Conservation (phyloP, 2,888 invertebrate species). For the Chymomyza fuscimana region DNA sequence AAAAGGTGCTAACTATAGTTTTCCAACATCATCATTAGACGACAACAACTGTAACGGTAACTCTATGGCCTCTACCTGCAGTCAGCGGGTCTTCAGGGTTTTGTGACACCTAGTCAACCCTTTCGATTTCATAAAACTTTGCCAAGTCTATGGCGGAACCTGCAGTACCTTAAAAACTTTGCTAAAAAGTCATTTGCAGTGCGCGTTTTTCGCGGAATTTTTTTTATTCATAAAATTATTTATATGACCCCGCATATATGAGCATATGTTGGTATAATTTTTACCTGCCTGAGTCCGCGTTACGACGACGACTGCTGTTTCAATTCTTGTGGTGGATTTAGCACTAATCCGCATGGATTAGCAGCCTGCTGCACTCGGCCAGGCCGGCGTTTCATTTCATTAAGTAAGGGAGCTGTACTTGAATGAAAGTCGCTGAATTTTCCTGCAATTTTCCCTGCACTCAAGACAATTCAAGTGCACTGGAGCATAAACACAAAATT, state of each 20-base stretch:
- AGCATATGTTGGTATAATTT: conserved; percentile 4
- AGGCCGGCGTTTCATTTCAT: conserved; percentile 57
- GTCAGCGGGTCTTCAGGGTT: conserved; percentile 9
- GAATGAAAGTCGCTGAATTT: conserved; percentile 50
- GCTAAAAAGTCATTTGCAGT: conserved; percentile 64
- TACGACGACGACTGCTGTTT: conserved; percentile 49
- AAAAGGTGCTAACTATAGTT: conserved; percentile 72
- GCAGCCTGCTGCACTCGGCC: conserved; percentile 26
- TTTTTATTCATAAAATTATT: conserved; percentile 35
- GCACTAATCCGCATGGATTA: conserved; percentile 60
- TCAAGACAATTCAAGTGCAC: background rate
- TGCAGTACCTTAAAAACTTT: conserved; percentile 38
- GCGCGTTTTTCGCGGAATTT: conserved; percentile 38
- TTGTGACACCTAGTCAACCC: conserved; percentile 26
- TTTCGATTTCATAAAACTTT: conserved; percentile 38
- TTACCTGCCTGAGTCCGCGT: conserved; percentile 26
- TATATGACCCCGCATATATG: conserved; percentile 41
- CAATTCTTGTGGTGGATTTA: conserved; percentile 71
- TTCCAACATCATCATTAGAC: conserved; percentile 60
- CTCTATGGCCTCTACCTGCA: conserved; percentile 17
- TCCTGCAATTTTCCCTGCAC: conserved; percentile 23
- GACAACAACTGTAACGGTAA: conserved; percentile 24
- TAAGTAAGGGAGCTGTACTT: conserved; percentile 56
- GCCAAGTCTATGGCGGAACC: conserved; percentile 19
- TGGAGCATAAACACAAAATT: background rate